Percentiles rank a stretch among this genome's conserved stretches.
phyloP scores from a whole-genome alignment of 2,113 vertebrate genomes.

The Sinocyclocheilus rhinocerous region DNA sequence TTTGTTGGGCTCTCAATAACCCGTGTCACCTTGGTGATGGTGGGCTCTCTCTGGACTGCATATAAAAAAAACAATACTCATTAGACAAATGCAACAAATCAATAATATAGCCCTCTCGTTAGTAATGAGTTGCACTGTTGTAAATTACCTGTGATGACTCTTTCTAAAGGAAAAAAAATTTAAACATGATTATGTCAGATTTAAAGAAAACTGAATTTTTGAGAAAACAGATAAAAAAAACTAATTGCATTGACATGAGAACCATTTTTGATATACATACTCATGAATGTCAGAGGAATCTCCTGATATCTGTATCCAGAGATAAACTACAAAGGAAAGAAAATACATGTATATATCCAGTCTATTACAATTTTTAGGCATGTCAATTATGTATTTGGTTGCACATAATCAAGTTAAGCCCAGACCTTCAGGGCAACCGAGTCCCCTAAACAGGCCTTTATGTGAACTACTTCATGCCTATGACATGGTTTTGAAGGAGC shows the following conservation, averaged over 20 bases:
- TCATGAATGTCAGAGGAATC: conserved; percentile 88
- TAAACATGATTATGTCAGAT: conserved; percentile 39
- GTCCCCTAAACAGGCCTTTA: not conserved
- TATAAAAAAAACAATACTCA: not conserved
- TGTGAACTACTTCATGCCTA: not conserved
- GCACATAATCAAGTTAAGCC: not conserved
- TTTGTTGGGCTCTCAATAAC: conserved; percentile 51
- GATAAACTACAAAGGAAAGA: conserved; percentile 79
- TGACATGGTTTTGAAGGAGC: not conserved
- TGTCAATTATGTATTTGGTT: not conserved
- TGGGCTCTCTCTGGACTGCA: conserved; percentile 53
- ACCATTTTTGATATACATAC: conserved; percentile 78
- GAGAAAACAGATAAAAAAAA: not conserved
- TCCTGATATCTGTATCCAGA: conserved; percentile 89
- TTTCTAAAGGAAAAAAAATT: conserved; percentile 64
- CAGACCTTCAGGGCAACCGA: not conserved
- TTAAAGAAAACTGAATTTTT: not conserved
- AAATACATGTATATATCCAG: not conserved
- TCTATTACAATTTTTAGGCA: not conserved
- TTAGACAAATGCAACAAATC: not conserved
- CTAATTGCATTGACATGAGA: not conserved
- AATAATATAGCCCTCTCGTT: not conserved
- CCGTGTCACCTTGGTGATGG: conserved; percentile 52
- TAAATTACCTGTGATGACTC: conserved; percentile 59
- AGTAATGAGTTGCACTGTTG: conserved; percentile 54